A percentile compares a stretch with the other conserved stretches of the same genome.
phyloP scores from a whole-genome alignment of 2,888 invertebrate species.

The Orthonychiurus folsomi region DNA sequence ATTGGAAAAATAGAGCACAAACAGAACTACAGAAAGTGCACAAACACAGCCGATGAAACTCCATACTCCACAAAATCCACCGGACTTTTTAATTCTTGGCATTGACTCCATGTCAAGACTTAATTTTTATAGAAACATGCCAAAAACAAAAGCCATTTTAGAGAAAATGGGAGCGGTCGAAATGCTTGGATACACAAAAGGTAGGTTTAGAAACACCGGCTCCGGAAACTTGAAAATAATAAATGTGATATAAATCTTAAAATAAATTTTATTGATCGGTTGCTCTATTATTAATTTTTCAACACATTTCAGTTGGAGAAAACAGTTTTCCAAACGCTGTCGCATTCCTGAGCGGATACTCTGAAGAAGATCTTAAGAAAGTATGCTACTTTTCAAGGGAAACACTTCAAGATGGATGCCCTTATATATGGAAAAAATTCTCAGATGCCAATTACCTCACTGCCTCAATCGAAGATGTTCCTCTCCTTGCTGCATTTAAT shows the following conservation, averaged over 20 bases:
- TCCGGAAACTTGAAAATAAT: no score
- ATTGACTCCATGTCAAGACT: conserved; percentile 77
- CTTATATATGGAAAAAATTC: conserved; percentile 68
- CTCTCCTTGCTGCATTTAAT: conserved; percentile 63
- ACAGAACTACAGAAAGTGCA: background rate
- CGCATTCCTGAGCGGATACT: conserved; percentile 66
- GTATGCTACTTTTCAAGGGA: conserved; percentile 36
- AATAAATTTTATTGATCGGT: no score
- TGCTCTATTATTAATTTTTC: no score
- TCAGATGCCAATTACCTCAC: conserved; percentile 45
- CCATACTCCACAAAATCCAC: conserved; percentile 9
- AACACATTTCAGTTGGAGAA: conserved; percentile 55
- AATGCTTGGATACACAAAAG: conserved; percentile 59
- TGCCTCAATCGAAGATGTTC: conserved; percentile 50
- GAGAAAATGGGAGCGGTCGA: conserved; percentile 60
- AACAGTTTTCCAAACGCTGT: conserved; percentile 85
- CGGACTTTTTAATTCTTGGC: conserved; percentile 50
- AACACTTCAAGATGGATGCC: conserved; percentile 57
- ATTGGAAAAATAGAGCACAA: conserved; percentile 4
- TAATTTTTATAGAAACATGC: conserved; percentile 68
- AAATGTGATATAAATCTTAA: no score
- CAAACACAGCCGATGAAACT: no score
- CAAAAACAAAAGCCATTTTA: conserved; percentile 59
- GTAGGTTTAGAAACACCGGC: no score
- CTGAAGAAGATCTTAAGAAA: conserved; percentile 37